Percentiles rank a stretch among this genome's conserved stretches.
Evolutionary conservation across 2,888 invertebrate genomes (phyloP).

Genomic region (Xestia xanthographa): DNA sequence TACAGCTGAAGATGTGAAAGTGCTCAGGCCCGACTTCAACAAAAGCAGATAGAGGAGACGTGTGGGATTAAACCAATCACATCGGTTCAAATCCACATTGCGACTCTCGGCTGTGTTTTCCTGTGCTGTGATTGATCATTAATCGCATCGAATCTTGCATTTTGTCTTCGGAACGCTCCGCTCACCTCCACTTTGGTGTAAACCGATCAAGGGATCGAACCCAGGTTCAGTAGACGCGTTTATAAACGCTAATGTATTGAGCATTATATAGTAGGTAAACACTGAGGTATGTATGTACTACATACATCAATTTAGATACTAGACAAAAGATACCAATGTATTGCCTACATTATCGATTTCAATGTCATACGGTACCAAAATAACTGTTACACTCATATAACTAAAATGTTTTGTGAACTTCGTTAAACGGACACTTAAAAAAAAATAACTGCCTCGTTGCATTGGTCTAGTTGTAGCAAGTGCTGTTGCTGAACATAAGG

Average conservation of each 20-base stretch:
- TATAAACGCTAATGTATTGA: background rate
- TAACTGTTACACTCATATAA: background rate
- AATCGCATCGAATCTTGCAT: background rate
- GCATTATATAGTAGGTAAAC: background rate
- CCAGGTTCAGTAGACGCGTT: background rate
- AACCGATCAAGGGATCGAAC: background rate
- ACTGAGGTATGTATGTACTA: background rate
- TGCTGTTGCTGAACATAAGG: background rate
- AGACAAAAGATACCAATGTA: background rate
- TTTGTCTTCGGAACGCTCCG: background rate
- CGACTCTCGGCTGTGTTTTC: background rate
- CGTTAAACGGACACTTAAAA: background rate
- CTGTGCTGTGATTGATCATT: background rate
- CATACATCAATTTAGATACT: slow-evolving; percentile 1
- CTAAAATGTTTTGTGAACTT: background rate
- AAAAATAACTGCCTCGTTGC: background rate
- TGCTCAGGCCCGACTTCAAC: background rate
- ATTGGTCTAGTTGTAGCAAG: background rate
- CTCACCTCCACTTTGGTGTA: background rate
- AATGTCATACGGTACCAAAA: background rate
- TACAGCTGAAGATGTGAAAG: background rate
- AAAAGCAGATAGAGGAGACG: background rate
- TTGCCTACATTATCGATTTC: slow-evolving; percentile 14
- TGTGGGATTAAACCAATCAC: background rate
- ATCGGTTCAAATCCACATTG: background rate